Evolutionary conservation across 2,797 vertebrate genomes (phyloP), one percentile per base, ranked within the genome.

Genomic region (Huso huso): DNA sequence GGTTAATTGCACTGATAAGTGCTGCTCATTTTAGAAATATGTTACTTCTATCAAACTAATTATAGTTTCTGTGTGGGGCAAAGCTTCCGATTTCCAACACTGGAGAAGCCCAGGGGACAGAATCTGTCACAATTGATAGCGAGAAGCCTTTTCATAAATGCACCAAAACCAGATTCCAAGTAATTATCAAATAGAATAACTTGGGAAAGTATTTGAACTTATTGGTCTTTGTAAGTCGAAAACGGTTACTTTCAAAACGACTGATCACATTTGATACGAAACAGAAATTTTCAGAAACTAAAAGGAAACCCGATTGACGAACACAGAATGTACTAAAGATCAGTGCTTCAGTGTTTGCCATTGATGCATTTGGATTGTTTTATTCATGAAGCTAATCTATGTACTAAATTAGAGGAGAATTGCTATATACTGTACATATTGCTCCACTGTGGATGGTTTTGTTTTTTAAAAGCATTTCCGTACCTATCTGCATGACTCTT

Each of bases 401-500:
- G 23, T 37, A 37, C 23, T 37, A 37, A 37, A 37, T 37, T 37
- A 37, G 15, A 18, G 15, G 23, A 37, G 23, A 37, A 37, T 37
- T 37, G 23, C 23, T 37, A 37, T 37, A 37, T 4, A 37, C 23
- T 37, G 23, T 37, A 37, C 4, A 37, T 4, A 37, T 37, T 37
- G 2, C 23, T 37, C 23, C 23, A 37, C 23, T 37, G 23, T 37
- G 4, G 23, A 37, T 37, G 23, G 23, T 37, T 37, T 37, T 3
- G 23, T 37, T 37, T 37, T 37, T 37, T 37, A 37, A 37, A 37
- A 37, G 23, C 7, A 50, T 7, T 48, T 77, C 79, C 87, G 83
- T 90, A 99, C 96, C 96, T 88, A 97, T 99, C 82, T 98, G 96
- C 94, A 98, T 97, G 79, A 99, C 96, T 74, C 95, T 92, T 82